Base-by-base conservation (phyloP, 1,140 invertebrate species). In the Lasioglossum baleicum region DNA sequence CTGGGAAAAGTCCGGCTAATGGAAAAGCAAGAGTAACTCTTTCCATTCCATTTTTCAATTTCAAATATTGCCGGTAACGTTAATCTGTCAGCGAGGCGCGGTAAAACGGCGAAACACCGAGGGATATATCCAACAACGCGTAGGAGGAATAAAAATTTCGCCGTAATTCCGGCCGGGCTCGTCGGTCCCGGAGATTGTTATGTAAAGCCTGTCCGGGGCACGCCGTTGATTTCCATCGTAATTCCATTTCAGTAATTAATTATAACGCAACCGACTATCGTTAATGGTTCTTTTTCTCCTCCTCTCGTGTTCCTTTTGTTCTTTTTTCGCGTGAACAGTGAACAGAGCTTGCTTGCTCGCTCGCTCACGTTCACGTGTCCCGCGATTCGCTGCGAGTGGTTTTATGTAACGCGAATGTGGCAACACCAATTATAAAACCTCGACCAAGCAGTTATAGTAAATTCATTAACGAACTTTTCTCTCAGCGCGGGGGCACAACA, bases 381-480 rank as follows among this genome's bases (percentile, higher is more conserved):
- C 71, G 51, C 15, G 69, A 56, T 42, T 26, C 22, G 11, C 20
- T 8, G 40, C 56, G 44, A 68, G 44, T 31, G 69, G 56, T 63
- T 80, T 80, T 74, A 74, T 74, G 51, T 80, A 80, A 80, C 77
- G 77, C 53, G 77, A 80, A 74, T 48, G 71, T 67, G 63, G 77
- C 71, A 74, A 74, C 66, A 80, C 71, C 77, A 74, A 80, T 80
- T 80, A 80, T 66, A 74, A 80, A 74, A 63, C 63, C 53, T 51
- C 63, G 56, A 51, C 77, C 70, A 74, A 74, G 61, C 71, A 74
- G 77, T 74, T 80, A 80, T 60, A 67, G 77, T 80, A 80, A 80
- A 80, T 73, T 73, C 77, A 80, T 80, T 80, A 80, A 73, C 61
- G 70, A 80, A 80, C 77, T 80, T 80, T 80, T 80, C 71, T 60